These are phyloP conservation scores for Folsomia manolachei DNA, from an alignment of 2,888 invertebrate species.

Conservation along the genomic window DNA sequence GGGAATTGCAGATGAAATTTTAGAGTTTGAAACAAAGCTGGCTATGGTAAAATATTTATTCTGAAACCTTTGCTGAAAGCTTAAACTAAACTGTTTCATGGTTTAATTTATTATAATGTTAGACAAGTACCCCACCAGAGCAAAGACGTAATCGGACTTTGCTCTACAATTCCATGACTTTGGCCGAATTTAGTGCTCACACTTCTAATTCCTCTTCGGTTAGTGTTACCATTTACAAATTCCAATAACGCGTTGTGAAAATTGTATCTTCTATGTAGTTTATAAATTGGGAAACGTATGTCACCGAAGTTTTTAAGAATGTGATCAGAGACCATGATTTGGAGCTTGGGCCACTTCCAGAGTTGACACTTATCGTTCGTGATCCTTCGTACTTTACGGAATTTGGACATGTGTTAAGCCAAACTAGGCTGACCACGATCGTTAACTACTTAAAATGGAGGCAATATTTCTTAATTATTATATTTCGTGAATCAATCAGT, in stretches of 20 bases:
- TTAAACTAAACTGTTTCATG: too few species aligned
- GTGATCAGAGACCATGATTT: slow-evolving; percentile 15
- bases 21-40: slow-evolving; percentile 62
- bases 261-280: slow-evolving; percentile 14
- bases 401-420: slow-evolving; percentile 27
- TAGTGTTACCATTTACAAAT: not conserved
- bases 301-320: slow-evolving; percentile 35
- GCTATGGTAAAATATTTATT: slow-evolving; percentile 59
- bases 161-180: slow-evolving; percentile 83
- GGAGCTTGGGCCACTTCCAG: slow-evolving; percentile 18
- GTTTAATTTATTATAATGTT: not conserved
- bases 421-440: too few species aligned
- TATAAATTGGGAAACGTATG: slow-evolving; percentile 40
- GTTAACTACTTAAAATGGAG: too few species aligned
- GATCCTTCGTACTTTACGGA: slow-evolving; percentile 35
- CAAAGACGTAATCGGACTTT: slow-evolving; percentile 84
- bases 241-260: not conserved
- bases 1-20: slow-evolving; percentile 62
- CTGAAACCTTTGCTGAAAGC: too few species aligned
- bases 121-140: slow-evolving; percentile 83
- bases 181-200: slow-evolving; percentile 65
- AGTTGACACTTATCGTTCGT: slow-evolving; percentile 36
- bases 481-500: not conserved
- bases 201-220: slow-evolving; percentile 20
- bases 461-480: not conserved